Base-by-base conservation (phyloP, 2,113 vertebrate species). In the Sceloporus tristichus region DNA sequence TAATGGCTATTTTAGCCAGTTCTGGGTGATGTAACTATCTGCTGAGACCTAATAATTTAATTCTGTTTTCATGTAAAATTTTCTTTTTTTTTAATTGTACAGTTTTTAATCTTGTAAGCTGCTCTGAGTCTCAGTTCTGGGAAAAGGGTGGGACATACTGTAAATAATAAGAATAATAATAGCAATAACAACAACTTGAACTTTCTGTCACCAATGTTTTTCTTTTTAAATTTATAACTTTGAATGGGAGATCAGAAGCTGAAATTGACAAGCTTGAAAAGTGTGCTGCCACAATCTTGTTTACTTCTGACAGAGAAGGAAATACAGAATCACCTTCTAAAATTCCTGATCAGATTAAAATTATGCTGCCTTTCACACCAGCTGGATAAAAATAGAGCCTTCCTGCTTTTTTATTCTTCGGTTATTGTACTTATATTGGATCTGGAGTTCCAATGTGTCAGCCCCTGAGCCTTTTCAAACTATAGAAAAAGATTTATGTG, bases 341-440 rank as follows among this genome's bases (percentile, higher is more conserved):
- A 85, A 54, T 4, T 34, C 82, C 48, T 87, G 3, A 42, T 84
- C 38, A 71, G 19, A 54, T 90, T n/a, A 82, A 18, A 84, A 88
- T 86, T 86, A 70, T 77, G 23, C 77, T 76, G 29, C 11, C 75
- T 29, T 84, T 27, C 11, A 19, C 0, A 79, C 84, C 5, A 65
- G 68, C 3, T 48, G 48, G 86, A 71, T 19, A 83, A 79, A 88
- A 88, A 88, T 88, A 83, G 65, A 77, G 25, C 19, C 42, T 75
- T 54, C 16, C 68, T 56, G 13, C 56, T 79, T 34, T 27, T 10
- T 11, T 62, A 8, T 1, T 77, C 65, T 82, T 85, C 29, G 11
- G 48, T 79, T 88, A 42, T 73, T 88, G 42, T 85, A 56, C 62
- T 85, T 23, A 18, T 68, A 27, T 62, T 87, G 70, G 56, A 68